Evolutionary conservation across 92 coral and sea anemone genomes (phyloP), one percentile per base, ranked within the genome.

Genomic region (Bergia puertoricense): DNA sequence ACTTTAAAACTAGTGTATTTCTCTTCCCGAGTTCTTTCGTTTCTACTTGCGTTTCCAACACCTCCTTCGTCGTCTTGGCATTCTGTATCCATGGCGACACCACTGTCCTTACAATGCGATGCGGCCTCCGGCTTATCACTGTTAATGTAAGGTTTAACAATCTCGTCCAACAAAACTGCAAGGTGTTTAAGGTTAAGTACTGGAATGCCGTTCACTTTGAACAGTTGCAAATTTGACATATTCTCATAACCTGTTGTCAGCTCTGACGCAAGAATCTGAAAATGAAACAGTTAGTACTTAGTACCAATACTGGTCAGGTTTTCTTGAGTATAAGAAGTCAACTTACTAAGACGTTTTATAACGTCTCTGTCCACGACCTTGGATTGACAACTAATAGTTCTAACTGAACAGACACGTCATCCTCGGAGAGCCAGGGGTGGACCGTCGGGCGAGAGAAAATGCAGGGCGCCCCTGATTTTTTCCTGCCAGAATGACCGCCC

Each of bases 241-340:
- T 91, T 95, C 74, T 95, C 98, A 86, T 95, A 95, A 73, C 96
- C 98, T 41, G 96, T 95, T 30, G 98, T 95, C 68, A 95, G 88
- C 88, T 93, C 96, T 1, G 98, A 93, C 10, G 98, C 98, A 15
- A 95, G 93, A 22, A 95, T 95, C 98, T 95, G 79, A 23, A 81
- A 88, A 68, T 13, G 16, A 84, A 77, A 84, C 59, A 80, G 45
- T 18, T 10, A 54, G 59, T 54, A 30, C 30, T 30, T 30, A 30
- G 30, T 30, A 30, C 30, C 30, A 30, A 30, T 30, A 30, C 30
- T 30, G 30, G 30, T 30, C 30, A 30, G 30, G 30, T 30, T 30
- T 30, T 30, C 30, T 30, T 30, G 30, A 30, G 0, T 30, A 30
- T 30, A 30, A 30, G 30, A 30, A 30, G 30, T 30, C 30, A 30